phyloP scores from a whole-genome alignment of 2,888 invertebrate genomes.

The Nemotelus nigrinus region DNA sequence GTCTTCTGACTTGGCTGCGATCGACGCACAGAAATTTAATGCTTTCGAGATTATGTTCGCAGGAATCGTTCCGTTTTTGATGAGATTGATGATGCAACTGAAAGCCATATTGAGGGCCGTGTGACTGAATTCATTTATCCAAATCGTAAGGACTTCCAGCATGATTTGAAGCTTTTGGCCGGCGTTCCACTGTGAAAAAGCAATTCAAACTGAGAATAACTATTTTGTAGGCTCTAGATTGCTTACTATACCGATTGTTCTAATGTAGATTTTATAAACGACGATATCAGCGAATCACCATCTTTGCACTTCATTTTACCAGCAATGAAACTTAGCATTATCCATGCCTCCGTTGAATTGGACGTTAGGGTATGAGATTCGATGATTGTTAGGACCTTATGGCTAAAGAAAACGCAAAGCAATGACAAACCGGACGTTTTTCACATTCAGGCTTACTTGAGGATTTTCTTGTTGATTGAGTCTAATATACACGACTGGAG shows the following conservation, averaged over 20 bases:
- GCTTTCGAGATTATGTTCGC: constrained; percentile 61
- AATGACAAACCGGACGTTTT: not conserved
- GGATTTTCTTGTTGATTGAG: constrained; percentile 54
- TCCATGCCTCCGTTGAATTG: constrained; percentile 64
- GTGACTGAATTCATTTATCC: constrained; percentile 60
- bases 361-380: constrained; percentile 61
- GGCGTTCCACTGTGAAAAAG: constrained; percentile 57
- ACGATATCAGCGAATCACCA: constrained; percentile 60
- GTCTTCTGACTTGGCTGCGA: constrained; percentile 57
- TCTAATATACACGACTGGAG: constrained; percentile 58
- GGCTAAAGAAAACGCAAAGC: constrained; percentile 52
- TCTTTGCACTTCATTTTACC: constrained; percentile 59
- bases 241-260: constrained; percentile 46
- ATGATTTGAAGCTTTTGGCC: constrained; percentile 61
- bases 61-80: constrained; percentile 59
- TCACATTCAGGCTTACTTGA: constrained; percentile 48
- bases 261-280: constrained; percentile 48
- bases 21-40: constrained; percentile 59
- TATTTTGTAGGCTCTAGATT: not conserved
- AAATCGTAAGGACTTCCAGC: constrained; percentile 59
- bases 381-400: constrained; percentile 57
- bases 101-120: constrained; percentile 61
- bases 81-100: constrained; percentile 56
- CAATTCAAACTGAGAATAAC: constrained; percentile 9
- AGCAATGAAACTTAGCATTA: constrained; percentile 60